These are phyloP conservation scores for Trididemnum miniatum DNA, from an alignment of 23 tunicate genomes.

Conservation along the genomic window DNA sequence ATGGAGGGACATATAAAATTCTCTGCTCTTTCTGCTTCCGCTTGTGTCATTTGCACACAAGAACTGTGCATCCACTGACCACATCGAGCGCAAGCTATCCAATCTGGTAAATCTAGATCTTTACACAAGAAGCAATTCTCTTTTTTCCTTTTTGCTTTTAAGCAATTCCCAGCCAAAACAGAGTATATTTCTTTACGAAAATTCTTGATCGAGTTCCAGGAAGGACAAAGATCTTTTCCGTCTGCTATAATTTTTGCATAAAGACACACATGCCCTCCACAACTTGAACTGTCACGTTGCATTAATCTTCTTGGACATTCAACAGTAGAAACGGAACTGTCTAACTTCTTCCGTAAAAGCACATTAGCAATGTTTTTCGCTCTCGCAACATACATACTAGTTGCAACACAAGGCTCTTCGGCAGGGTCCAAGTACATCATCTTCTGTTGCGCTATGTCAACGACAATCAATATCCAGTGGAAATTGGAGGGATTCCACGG, in stretches of 20 bases:
- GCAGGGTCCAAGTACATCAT: slow-evolving; percentile 32
- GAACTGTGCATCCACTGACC: background rate
- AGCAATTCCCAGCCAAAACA: background rate
- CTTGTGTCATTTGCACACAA: too few relatives aligned
- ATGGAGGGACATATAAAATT: too few relatives aligned
- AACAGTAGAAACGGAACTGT: background rate
- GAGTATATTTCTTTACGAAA: background rate
- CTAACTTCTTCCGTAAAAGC: slow-evolving; percentile 11
- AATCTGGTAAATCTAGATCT: background rate
- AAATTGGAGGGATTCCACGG: slow-evolving; percentile 29
- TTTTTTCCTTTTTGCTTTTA: background rate
- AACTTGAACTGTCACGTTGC: slow-evolving; percentile 4
- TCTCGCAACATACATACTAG: background rate
- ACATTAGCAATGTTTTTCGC: slow-evolving; percentile 17
- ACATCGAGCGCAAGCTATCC: background rate
- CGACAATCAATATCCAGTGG: slow-evolving; percentile 43
- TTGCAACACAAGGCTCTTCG: background rate
- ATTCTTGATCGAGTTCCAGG: background rate
- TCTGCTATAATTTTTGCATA: slow-evolving; percentile 30
- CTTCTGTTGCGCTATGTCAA: slow-evolving; percentile 4
- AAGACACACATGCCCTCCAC: slow-evolving; percentile 40
- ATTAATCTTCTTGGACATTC: slow-evolving; percentile 20
- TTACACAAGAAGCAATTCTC: background rate
- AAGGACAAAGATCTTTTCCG: background rate
- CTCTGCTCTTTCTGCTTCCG: too few relatives aligned